These are phyloP conservation scores for Elysia crispata DNA, from an alignment of 2,888 invertebrate genomes.

Conservation along the genomic window DNA sequence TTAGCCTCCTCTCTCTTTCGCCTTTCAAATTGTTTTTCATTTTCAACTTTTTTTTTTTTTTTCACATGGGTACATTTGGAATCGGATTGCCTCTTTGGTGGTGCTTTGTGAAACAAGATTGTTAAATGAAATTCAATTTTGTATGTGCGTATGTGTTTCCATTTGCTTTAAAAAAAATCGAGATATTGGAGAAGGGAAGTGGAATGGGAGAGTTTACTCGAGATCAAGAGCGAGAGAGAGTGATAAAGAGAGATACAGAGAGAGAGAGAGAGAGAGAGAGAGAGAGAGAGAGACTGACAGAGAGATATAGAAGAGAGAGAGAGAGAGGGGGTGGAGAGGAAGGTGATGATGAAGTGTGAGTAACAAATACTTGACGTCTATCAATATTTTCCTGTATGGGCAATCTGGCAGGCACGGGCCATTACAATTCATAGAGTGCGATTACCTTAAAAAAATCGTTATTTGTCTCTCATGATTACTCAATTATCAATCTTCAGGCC, in stretches of 20 bases:
- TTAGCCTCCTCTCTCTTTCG: no score
- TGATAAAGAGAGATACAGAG: conserved; percentile 7
- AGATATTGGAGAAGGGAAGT: neutral
- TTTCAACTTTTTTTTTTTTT: no score
- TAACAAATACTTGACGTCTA: neutral
- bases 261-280: conserved; percentile 30
- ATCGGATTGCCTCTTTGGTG: no score
- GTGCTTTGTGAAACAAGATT: no score
- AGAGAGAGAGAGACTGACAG: conserved; percentile 24
- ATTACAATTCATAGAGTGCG: neutral
- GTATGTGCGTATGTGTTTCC: no score
- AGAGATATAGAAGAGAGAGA: conserved; percentile 26
- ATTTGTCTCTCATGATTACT: no score
- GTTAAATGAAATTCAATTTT: no score
- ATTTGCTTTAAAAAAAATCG: neutral
- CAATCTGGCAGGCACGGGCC: neutral
- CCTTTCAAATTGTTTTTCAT: no score
- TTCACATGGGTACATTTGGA: no score
- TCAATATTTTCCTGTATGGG: neutral
- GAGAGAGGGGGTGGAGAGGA: no score
- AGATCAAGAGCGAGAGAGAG: neutral
- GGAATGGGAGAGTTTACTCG: neutral
- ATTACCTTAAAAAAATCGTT: no score
- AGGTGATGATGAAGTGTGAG: neutral
- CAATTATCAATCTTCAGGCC: no score